These are phyloP conservation scores for Psylliodes chrysocephalus DNA, from an alignment of 2,888 invertebrate species.

Conservation along the genomic window DNA sequence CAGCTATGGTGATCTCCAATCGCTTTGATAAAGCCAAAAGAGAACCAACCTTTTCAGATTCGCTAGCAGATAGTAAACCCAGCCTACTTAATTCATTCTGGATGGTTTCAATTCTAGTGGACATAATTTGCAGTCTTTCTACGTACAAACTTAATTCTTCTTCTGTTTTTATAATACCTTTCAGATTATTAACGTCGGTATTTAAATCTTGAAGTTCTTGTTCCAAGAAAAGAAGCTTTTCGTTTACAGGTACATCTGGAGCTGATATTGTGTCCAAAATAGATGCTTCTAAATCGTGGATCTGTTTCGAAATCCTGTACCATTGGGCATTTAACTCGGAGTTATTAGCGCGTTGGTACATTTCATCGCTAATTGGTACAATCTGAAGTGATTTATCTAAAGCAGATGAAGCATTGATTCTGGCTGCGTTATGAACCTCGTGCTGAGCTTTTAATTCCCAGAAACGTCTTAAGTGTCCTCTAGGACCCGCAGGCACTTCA, in stretches of 20 bases:
- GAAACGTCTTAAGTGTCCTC: constrained; percentile 81
- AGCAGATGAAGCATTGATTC: constrained; percentile 76
- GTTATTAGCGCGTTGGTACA: constrained; percentile 82
- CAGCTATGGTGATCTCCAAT: constrained; percentile 77
- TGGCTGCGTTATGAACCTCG: constrained; percentile 82
- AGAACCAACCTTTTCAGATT: constrained; percentile 81
- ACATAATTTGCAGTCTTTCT: constrained; percentile 82
- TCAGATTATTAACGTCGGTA: constrained; percentile 74
- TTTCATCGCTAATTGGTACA: constrained; percentile 85
- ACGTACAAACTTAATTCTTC: constrained; percentile 85
- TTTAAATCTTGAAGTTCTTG: constrained; percentile 81
- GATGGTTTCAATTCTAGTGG: constrained; percentile 78
- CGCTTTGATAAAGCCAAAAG: constrained; percentile 76
- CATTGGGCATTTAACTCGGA: constrained; percentile 82
- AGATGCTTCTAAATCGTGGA: constrained; percentile 73
- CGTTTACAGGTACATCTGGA: constrained; percentile 77
- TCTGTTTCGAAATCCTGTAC: constrained; percentile 73
- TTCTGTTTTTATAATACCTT: constrained; percentile 83
- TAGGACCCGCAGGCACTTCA: constrained; percentile 71
- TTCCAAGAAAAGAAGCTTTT: constrained; percentile 79
- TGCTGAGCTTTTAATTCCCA: constrained; percentile 91
- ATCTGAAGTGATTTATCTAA: constrained; percentile 83
- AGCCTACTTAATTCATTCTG: constrained; percentile 83
- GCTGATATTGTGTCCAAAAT: constrained; percentile 79
- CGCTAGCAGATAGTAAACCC: constrained; percentile 77